These are phyloP conservation scores for Ericerus pela DNA, from an alignment of 1,140 invertebrate species.

Conservation along the genomic window DNA sequence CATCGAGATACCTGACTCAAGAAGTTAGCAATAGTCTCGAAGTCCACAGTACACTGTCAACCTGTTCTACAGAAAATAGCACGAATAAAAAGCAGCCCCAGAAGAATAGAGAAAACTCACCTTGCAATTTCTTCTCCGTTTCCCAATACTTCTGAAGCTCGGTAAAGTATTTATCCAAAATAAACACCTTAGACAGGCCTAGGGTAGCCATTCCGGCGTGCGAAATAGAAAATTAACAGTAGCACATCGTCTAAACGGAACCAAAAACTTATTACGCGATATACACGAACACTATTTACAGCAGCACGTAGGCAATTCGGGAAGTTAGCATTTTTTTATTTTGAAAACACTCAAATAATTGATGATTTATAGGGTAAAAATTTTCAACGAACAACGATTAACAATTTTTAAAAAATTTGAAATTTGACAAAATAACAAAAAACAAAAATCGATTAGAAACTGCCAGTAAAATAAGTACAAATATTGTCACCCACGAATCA, in stretches of 20 bases:
- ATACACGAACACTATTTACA: neutral
- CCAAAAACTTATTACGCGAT: neutral
- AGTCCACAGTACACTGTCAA: too few species aligned
- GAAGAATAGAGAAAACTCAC: conserved; percentile 38
- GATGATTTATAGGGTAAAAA: neutral
- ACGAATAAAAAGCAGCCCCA: neutral
- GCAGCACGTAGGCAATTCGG: neutral
- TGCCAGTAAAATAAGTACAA: neutral
- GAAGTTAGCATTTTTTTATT: too few species aligned
- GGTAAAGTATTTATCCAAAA: conserved; percentile 92
- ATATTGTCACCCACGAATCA: too few species aligned
- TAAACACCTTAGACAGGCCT: conserved; percentile 89
- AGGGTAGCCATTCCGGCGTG: conserved; percentile 58
- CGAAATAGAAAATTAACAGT: neutral
- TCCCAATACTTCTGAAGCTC: conserved; percentile 94
- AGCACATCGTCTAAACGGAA: neutral
- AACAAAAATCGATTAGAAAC: neutral
- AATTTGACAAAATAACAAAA: neutral
- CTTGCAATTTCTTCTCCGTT: conserved; percentile 88
- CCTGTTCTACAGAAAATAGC: neutral
- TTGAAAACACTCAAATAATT: too few species aligned
- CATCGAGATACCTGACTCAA: too few species aligned
- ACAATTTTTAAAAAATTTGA: neutral
- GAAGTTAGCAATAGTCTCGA: too few species aligned
- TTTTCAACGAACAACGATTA: neutral